These are phyloP conservation scores for Lophura nycthemera DNA, from an alignment of 2,113 vertebrate species.

Conservation along the genomic window DNA sequence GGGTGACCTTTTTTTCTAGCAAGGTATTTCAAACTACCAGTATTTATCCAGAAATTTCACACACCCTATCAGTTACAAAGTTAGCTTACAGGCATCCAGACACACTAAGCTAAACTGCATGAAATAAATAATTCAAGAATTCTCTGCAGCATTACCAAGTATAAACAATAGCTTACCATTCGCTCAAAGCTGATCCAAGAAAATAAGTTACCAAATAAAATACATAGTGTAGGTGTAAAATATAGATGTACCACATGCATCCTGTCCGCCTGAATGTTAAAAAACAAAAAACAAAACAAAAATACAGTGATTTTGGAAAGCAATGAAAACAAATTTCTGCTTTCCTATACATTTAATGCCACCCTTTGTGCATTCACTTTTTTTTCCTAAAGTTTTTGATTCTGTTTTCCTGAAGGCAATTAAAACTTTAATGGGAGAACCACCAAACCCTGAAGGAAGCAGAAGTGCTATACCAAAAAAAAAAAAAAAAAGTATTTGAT, in stretches of 20 bases:
- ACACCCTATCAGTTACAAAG: constrained; percentile 19
- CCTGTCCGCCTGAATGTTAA: neutral
- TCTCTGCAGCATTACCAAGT: neutral
- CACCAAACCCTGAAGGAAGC: constrained; percentile 2
- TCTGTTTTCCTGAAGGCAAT: neutral
- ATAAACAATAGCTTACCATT: constrained; percentile 25
- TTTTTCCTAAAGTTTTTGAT: neutral
- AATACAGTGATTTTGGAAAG: neutral
- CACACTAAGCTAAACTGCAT: constrained; percentile 38
- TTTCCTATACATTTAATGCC: neutral
- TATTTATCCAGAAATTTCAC: constrained; percentile 46
- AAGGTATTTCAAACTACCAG: constrained; percentile 37
- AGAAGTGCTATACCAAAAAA: neutral
- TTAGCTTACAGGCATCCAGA: constrained; percentile 31
- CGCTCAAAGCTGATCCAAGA: neutral
- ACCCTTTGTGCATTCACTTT: neutral
- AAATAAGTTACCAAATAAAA: neutral
- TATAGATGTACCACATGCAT: neutral
- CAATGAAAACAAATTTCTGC: neutral
- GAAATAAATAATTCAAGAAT: constrained; percentile 60
- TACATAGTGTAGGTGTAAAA: neutral
- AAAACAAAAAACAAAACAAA: neutral
- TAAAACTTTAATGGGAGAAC: neutral
- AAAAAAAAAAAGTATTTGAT: neutral
- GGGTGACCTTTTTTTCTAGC: constrained; percentile 45